These are phyloP conservation scores for Chrysomela aeneicollis DNA, from an alignment of 2,888 invertebrate genomes.

Conservation along the genomic window DNA sequence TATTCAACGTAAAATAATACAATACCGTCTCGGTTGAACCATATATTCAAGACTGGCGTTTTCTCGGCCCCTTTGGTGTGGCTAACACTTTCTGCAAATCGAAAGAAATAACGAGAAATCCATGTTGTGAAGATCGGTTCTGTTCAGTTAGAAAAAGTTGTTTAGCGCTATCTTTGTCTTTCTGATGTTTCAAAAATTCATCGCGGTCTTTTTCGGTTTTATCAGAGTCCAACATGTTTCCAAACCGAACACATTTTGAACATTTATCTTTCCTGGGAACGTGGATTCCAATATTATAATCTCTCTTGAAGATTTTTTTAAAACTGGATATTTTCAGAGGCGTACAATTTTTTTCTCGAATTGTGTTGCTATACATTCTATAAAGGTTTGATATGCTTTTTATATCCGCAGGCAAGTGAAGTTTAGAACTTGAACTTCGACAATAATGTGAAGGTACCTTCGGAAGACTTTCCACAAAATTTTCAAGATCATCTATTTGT, in stretches of 20 bases:
- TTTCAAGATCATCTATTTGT: conserved; percentile 14
- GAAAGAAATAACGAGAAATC: conserved; percentile 31
- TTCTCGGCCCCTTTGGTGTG: conserved; percentile 44
- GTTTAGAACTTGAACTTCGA: conserved; percentile 17
- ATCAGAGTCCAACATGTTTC: conserved; percentile 2
- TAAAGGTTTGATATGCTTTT: conserved; percentile 11
- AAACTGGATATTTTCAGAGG: conserved; percentile 5
- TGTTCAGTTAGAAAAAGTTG: conserved; percentile 11
- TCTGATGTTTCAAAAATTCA: conserved; percentile 4
- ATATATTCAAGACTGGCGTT: too few species aligned
- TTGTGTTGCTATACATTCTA: conserved; percentile 12
- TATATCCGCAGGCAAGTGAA: conserved; percentile 16
- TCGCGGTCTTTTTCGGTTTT: background rate
- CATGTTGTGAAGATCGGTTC: conserved; percentile 1
- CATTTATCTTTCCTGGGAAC: conserved; percentile 11
- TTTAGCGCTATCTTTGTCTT: conserved; percentile 11
- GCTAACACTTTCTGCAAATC: conserved; percentile 44
- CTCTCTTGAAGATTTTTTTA: conserved; percentile 11
- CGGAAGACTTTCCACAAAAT: conserved; percentile 17
- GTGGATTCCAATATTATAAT: conserved; percentile 15
- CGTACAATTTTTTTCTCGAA: background rate
- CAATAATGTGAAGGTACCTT: conserved; percentile 24
- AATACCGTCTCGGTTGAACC: too few species aligned
- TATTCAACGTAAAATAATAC: too few species aligned
- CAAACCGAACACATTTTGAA: conserved; percentile 2